phyloP scores from a whole-genome alignment of 1,140 invertebrate genomes.

The Cyclina sinensis region DNA sequence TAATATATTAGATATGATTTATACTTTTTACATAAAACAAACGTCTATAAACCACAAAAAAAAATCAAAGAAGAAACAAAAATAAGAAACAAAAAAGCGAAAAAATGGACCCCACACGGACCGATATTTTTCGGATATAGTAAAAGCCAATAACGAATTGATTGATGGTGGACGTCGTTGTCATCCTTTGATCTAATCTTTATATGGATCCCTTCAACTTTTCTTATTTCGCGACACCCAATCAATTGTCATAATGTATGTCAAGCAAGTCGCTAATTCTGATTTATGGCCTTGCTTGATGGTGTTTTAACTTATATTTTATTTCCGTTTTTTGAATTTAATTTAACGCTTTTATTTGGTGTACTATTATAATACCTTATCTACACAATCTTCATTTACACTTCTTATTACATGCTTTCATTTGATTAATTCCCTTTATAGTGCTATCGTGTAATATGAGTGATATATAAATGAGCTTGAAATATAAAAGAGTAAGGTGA shows the following conservation, averaged over 20 bases:
- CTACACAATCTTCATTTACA: not conserved
- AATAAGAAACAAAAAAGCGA: not conserved
- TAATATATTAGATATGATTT: too few species aligned
- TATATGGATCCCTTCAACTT: constrained; percentile 13
- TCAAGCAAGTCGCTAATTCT: constrained; percentile 34
- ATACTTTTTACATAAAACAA: too few species aligned
- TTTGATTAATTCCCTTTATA: constrained; percentile 12
- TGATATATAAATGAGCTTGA: not conserved
- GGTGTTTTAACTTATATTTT: constrained; percentile 50
- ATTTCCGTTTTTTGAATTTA: constrained; percentile 34
- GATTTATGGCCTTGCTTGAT: constrained; percentile 9
- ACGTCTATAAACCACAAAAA: too few species aligned
- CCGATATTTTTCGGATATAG: not conserved
- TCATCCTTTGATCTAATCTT: constrained; percentile 44
- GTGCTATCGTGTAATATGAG: not conserved
- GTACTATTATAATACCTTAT: constrained; percentile 9
- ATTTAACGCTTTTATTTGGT: constrained; percentile 20
- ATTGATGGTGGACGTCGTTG: constrained; percentile 16
- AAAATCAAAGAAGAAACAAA: too few species aligned
- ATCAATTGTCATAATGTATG: constrained; percentile 43
- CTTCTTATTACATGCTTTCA: constrained; percentile 26
- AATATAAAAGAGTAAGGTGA: not conserved
- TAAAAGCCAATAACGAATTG: constrained; percentile 22
- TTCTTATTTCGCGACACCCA: constrained; percentile 37
- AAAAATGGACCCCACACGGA: constrained; percentile 27